A percentile compares a stretch with the other conserved stretches of the same genome.
phyloP scores from a whole-genome alignment of 2,113 vertebrate species.

The Hypanus sabinus region DNA sequence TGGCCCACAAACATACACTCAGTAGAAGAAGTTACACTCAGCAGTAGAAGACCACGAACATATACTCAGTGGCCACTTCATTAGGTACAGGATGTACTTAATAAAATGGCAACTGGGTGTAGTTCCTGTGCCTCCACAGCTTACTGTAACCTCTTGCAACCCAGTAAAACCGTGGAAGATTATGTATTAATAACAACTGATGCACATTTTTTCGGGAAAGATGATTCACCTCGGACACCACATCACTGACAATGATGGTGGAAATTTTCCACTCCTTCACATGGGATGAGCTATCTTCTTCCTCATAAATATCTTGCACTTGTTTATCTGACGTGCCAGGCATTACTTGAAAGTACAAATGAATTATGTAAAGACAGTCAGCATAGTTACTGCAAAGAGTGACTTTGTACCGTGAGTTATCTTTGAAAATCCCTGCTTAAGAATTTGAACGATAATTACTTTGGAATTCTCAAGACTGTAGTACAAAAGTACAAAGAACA shows the following conservation, averaged over 20 bases:
- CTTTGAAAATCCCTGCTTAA: neutral
- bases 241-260: neutral
- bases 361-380: neutral
- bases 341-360: neutral
- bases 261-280: neutral
- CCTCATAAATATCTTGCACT: neutral
- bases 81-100: too few species aligned
- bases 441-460: conserved; percentile 33
- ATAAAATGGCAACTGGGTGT: too few species aligned
- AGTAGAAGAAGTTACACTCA: too few species aligned
- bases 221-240: neutral
- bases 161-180: neutral
- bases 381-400: neutral
- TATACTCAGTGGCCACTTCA: too few species aligned
- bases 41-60: too few species aligned
- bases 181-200: neutral
- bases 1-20: too few species aligned
- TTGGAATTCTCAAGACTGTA: neutral
- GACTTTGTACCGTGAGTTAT: conserved; percentile 6
- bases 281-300: neutral
- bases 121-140: neutral
- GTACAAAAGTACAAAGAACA: conserved; percentile 30
- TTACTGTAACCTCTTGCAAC: neutral
- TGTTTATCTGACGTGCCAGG: neutral
- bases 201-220: neutral